Evolutionary conservation across 2,888 invertebrate species (phyloP), one percentile per base, ranked within the genome.

Genomic region (Monoplex corrugatus): DNA sequence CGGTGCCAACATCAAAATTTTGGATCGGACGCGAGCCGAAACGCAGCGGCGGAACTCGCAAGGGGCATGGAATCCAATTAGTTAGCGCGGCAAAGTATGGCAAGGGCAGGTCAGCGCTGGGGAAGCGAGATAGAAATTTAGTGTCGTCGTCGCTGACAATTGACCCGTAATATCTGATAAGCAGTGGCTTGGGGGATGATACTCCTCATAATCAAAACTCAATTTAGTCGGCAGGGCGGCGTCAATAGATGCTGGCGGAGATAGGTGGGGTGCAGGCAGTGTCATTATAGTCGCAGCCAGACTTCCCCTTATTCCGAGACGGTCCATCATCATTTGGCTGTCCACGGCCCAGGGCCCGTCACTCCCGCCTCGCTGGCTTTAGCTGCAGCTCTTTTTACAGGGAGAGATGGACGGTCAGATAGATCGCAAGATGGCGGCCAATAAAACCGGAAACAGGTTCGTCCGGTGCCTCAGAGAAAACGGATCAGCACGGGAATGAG

Each of bases 141-240:
- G 90, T 89, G 90, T 85, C 44, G 88, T 89, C 75, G 86, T 75
- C 86, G 89, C 90, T 89, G 89, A 90, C 90, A 89, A 90, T 90
- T 89, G 90, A 89, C 90, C 90, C 87, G 85, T 86, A 89, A 44
- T 89, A 90, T 90, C 89, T 88, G 90, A 90, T 90, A 89, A 84
- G 90, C 86, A 38, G 40, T 78, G 88, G 87, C 86, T 50, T 75
- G 63, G 86, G 89, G 89, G 86, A 86, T 90, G 89, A 90, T 90
- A 86, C 90, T 83, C 50, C 68, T 86, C 89, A 89, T 89, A 90
- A 90, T 90, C 90, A 89, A 90, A 89, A 90, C 90, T 89, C 90
- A 90, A 90, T 90, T 90, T 90, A 80, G 89, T 82, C 86, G 86
- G 57, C 86, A 45, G 68, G 89, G 38, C 82, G 87, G 63, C 82